Percentiles rank a stretch among this genome's conserved stretches.
phyloP scores from a whole-genome alignment of 2,888 invertebrate genomes.

The Unio delphinus region DNA sequence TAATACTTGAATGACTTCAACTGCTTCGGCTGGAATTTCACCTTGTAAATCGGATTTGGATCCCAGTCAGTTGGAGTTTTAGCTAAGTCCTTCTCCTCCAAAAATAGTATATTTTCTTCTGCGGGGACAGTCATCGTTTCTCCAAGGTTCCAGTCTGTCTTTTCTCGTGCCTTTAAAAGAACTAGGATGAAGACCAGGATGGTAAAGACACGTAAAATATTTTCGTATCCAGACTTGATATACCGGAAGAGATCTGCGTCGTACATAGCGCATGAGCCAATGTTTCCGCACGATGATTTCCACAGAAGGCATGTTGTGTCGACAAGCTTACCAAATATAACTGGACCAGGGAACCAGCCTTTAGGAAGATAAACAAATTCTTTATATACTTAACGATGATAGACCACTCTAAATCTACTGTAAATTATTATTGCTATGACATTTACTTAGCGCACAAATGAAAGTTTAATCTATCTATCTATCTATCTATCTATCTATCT shows the following conservation, averaged over 20 bases:
- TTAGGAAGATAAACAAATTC: background rate
- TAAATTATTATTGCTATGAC: background rate
- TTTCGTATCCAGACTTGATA: constrained; percentile 23
- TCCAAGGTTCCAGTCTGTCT: constrained; percentile 33
- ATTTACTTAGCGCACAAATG: background rate
- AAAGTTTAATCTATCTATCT: no score
- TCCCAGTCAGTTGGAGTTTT: constrained; percentile 16
- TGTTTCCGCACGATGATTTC: constrained; percentile 36
- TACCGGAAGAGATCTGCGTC: constrained; percentile 42
- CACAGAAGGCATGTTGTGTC: constrained; percentile 51
- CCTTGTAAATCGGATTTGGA: constrained; percentile 21
- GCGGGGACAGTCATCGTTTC: constrained; percentile 4
- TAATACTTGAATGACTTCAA: no score
- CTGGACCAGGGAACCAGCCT: constrained; percentile 57
- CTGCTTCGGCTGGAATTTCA: no score
- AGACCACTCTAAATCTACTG: background rate
- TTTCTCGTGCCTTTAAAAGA: constrained; percentile 19
- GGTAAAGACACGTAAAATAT: constrained; percentile 15
- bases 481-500: no score
- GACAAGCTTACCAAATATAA: constrained; percentile 42
- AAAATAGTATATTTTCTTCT: constrained; percentile 10
- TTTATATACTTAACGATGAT: background rate
- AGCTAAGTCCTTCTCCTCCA: constrained; percentile 9
- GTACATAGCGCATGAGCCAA: constrained; percentile 53
- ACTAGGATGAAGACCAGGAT: constrained; percentile 19